Evolutionary conservation across 2,797 vertebrate species (phyloP).

Genomic region (Lacerta viridis): DNA sequence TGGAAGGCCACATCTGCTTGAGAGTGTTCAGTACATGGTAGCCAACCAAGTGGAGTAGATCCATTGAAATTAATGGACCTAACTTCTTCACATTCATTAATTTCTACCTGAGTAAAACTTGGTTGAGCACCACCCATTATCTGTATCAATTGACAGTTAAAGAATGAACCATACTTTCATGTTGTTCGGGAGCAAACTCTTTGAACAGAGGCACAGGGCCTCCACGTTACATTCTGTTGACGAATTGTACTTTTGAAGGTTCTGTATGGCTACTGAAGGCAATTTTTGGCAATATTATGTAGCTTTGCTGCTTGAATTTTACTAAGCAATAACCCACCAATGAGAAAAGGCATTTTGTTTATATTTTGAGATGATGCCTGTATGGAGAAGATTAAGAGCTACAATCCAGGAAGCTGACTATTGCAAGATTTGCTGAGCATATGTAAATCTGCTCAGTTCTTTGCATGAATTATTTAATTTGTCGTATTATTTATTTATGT

Average conservation of each 20-base stretch:
- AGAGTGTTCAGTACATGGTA: background rate
- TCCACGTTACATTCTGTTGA: background rate
- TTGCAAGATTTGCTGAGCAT: background rate
- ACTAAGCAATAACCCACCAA: background rate
- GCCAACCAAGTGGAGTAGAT: too few relatives aligned
- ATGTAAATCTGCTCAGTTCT: background rate
- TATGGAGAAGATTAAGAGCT: background rate
- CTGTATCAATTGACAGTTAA: background rate
- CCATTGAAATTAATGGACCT: too few relatives aligned
- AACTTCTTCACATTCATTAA: too few relatives aligned
- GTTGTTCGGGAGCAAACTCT: background rate
- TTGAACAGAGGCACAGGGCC: background rate
- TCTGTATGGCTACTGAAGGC: background rate
- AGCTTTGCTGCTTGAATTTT: background rate
- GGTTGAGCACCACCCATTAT: background rate
- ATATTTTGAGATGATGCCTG: background rate
- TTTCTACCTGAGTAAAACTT: too few relatives aligned
- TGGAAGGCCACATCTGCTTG: background rate
- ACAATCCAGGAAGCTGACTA: background rate
- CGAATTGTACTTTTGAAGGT: too few relatives aligned
- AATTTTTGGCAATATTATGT: background rate
- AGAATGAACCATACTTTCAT: background rate
- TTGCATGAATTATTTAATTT: background rate
- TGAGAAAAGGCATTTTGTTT: background rate
- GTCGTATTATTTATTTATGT: slow-evolving; percentile 47